Evolutionary conservation across 2,113 vertebrate genomes (phyloP).

Genomic region (Menidia beryllina): DNA sequence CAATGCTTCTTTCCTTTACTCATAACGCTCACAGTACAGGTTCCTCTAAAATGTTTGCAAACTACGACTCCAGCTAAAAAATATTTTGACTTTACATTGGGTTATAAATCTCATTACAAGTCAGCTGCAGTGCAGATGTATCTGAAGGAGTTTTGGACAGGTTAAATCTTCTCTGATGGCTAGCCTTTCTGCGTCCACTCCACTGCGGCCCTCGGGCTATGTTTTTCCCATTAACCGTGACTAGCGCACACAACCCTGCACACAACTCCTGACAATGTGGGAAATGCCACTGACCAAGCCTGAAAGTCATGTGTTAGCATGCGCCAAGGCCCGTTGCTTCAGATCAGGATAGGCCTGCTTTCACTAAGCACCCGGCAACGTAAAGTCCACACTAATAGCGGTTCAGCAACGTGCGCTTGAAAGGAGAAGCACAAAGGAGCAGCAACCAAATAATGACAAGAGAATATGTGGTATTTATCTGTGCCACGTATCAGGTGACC

Average conservation of each 20-base stretch:
- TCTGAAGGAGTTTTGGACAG: neutral
- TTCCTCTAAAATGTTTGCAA: slow-evolving; percentile 2
- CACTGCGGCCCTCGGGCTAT: slow-evolving; percentile 27
- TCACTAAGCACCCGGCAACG: slow-evolving; percentile 46
- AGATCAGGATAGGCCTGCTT: slow-evolving; percentile 37
- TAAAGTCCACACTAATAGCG: slow-evolving; percentile 41
- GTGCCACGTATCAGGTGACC: slow-evolving; percentile 65
- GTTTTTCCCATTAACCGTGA: slow-evolving; percentile 40
- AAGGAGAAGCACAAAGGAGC: slow-evolving; percentile 45
- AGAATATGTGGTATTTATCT: slow-evolving; percentile 64
- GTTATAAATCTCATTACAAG: neutral
- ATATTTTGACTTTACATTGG: neutral
- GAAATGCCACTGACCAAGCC: slow-evolving; percentile 49
- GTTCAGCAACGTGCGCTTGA: slow-evolving; percentile 33
- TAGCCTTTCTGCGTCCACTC: slow-evolving; percentile 21
- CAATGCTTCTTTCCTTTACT: slow-evolving; percentile 8
- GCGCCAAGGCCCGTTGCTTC: slow-evolving; percentile 20
- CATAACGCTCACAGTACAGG: neutral
- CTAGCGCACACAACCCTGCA: slow-evolving; percentile 26
- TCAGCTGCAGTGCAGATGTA: neutral
- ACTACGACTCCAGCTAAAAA: slow-evolving; percentile 2
- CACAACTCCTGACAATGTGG: slow-evolving; percentile 35
- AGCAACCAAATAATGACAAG: slow-evolving; percentile 55
- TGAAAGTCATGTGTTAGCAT: slow-evolving; percentile 34
- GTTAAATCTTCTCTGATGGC: slow-evolving; percentile 30